Percentiles rank a stretch among this genome's conserved stretches.
phyloP scores from a whole-genome alignment of 2,888 invertebrate genomes.

The Ischnura elegans region DNA sequence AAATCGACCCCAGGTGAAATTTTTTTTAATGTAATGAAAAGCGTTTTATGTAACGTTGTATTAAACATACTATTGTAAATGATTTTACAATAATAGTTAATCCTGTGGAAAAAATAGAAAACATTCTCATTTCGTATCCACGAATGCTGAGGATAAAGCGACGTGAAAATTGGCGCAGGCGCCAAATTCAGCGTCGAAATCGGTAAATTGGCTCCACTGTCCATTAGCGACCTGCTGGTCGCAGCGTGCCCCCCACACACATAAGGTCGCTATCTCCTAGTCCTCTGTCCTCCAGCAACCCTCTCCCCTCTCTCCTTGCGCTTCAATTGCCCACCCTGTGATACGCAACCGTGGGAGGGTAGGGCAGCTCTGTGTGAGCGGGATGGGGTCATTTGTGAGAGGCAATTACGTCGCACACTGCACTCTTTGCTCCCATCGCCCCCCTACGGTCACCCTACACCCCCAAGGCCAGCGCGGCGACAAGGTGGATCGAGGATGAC shows the following conservation, averaged over 20 bases:
- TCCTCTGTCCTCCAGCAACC: background rate
- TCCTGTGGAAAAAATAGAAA: too few species aligned
- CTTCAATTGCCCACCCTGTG: background rate
- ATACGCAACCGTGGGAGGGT: background rate
- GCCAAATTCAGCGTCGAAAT: background rate
- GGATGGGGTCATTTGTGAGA: slow-evolving; percentile 31
- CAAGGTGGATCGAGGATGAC: background rate
- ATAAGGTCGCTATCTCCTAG: background rate
- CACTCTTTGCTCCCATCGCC: background rate
- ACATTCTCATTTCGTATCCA: background rate
- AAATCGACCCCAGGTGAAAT: too few species aligned
- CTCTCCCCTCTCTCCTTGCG: background rate
- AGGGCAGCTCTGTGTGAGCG: background rate
- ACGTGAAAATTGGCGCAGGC: background rate
- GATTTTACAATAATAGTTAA: too few species aligned
- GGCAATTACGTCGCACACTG: background rate
- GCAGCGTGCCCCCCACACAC: background rate
- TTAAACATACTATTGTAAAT: too few species aligned
- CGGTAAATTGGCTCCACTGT: slow-evolving; percentile 20
- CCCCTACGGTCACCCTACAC: background rate
- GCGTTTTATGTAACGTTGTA: too few species aligned
- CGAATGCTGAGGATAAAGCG: background rate
- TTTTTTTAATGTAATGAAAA: too few species aligned
- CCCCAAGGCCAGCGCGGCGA: background rate
- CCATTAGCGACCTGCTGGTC: background rate